These are phyloP conservation scores for Uropetala carovei DNA, from an alignment of 2,888 invertebrate genomes.

Conservation along the genomic window DNA sequence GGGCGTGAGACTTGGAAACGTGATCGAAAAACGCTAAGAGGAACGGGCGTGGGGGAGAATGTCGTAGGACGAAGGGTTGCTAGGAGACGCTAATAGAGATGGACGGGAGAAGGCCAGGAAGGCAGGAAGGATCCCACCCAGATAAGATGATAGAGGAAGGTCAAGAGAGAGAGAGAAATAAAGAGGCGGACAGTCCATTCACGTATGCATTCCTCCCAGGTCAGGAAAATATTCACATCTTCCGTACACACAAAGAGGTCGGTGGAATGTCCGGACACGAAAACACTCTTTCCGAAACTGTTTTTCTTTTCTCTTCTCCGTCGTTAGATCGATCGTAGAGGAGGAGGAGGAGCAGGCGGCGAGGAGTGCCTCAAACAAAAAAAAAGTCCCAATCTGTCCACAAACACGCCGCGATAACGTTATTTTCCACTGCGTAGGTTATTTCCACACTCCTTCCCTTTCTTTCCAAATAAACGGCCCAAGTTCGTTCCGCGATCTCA, in stretches of 20 bases:
- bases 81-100: neutral
- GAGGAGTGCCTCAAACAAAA: too few relatives aligned
- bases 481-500: too few relatives aligned
- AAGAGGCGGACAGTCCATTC: neutral
- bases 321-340: too few relatives aligned
- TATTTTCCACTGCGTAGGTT: too few relatives aligned
- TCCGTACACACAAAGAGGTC: neutral
- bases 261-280: neutral
- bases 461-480: too few relatives aligned
- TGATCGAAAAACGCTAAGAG: neutral
- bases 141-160: slow-evolving; percentile 7
- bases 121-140: neutral
- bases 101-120: neutral
- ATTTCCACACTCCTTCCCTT: too few relatives aligned
- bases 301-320: too few relatives aligned
- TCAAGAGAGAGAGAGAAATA: neutral
- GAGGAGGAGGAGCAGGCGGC: too few relatives aligned
- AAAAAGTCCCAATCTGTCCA: too few relatives aligned
- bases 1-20: neutral
- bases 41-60: neutral
- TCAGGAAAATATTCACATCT: neutral
- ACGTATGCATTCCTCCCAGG: neutral
- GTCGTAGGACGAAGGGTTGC: neutral
- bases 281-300: neutral
- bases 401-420: too few relatives aligned